These are phyloP conservation scores for Antechinus flavipes DNA, from an alignment of 2,113 vertebrate genomes.

Conservation along the genomic window DNA sequence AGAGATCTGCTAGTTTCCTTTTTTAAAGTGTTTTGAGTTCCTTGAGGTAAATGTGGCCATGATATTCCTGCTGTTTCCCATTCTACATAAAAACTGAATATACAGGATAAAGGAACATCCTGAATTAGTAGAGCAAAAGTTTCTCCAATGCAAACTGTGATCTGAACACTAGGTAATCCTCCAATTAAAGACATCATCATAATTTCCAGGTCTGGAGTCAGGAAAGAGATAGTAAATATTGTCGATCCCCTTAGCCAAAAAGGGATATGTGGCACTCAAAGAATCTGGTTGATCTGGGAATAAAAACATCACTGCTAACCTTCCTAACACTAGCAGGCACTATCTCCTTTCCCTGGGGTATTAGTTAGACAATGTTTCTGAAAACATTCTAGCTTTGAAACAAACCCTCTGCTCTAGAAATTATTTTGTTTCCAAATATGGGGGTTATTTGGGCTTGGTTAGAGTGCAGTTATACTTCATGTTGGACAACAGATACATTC, in stretches of 20 bases:
- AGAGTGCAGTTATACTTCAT: background rate
- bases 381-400: background rate
- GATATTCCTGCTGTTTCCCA: background rate
- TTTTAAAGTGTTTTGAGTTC: background rate
- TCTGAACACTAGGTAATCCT: background rate
- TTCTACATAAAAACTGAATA: background rate
- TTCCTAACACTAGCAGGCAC: background rate
- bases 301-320: background rate
- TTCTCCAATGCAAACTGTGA: background rate
- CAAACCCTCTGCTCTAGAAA: background rate
- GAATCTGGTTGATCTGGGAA: background rate
- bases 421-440: background rate
- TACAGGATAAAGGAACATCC: background rate
- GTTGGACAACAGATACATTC: background rate
- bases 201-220: background rate
- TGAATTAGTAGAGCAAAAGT: background rate
- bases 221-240: background rate
- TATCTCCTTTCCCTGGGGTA: background rate
- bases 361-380: background rate
- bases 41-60: background rate
- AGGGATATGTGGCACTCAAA: background rate
- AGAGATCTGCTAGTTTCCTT: background rate
- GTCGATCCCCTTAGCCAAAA: background rate
- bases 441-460: background rate
- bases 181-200: background rate